Percentiles rank a stretch among this genome's conserved stretches.
Evolutionary conservation across 2,113 vertebrate species (phyloP).

Genomic region (Myotis brandtii): DNA sequence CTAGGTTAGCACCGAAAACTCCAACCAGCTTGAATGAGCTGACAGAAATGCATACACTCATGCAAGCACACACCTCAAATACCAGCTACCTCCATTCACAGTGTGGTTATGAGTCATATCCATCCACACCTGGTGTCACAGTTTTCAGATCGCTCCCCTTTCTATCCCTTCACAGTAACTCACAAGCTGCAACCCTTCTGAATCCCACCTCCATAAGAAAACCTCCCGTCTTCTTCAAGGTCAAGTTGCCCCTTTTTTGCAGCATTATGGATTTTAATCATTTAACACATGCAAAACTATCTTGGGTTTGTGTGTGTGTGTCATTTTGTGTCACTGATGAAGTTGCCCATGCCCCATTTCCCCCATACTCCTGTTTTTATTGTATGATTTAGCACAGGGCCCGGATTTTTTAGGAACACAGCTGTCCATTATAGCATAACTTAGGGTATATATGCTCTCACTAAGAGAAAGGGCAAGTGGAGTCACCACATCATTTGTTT

Average conservation of each 20-base stretch:
- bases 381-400: not conserved
- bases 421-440: not conserved
- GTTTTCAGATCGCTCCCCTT: not conserved
- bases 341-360: not conserved
- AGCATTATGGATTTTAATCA: not conserved
- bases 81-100: not conserved
- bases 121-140: not conserved
- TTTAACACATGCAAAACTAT: not conserved
- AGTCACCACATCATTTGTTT: not conserved
- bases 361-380: not conserved
- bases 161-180: not conserved
- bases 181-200: not conserved
- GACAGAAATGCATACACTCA: not conserved
- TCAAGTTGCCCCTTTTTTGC: not conserved
- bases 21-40: not conserved
- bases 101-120: not conserved
- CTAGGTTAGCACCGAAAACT: not conserved
- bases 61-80: not conserved
- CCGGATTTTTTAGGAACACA: conserved; percentile 36
- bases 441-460: not conserved
- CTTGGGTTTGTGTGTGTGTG: not conserved
- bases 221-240: not conserved
- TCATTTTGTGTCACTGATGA: not conserved
- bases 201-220: not conserved
- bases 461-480: not conserved